A percentile compares a stretch with the other conserved stretches of the same genome.
Evolutionary conservation across 2,888 invertebrate species (phyloP).

Genomic region (Anthoptus insignis): DNA sequence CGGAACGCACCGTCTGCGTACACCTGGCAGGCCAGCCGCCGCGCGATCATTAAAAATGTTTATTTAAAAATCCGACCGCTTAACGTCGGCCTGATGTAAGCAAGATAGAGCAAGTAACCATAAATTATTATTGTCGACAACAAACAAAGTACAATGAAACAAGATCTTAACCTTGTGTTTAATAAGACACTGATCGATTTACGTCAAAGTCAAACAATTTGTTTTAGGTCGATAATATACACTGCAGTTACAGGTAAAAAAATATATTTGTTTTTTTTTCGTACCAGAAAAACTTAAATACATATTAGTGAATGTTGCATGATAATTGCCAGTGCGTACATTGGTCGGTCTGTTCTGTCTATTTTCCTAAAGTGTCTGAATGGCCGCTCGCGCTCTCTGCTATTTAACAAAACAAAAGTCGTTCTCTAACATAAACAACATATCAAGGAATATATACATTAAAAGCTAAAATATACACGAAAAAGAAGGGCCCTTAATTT

Average conservation of each 20-base stretch:
- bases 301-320: conserved; percentile 55
- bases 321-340: conserved; percentile 58
- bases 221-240: not conserved
- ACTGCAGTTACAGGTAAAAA: too few species aligned
- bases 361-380: conserved; percentile 75
- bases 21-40: conserved; percentile 81
- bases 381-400: conserved; percentile 64
- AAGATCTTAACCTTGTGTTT: conserved; percentile 25
- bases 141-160: conserved; percentile 28
- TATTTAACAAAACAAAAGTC: conserved; percentile 75
- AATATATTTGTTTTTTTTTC: too few species aligned
- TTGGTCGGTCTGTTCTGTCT: conserved; percentile 69
- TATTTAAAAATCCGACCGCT: conserved; percentile 87
- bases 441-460: conserved; percentile 63
- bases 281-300: not conserved
- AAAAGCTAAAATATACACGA: conserved; percentile 60
- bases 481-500: conserved; percentile 60
- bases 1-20: conserved; percentile 76
- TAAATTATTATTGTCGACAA: conserved; percentile 32
- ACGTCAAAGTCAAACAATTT: not conserved
- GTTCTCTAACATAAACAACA: conserved; percentile 72
- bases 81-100: conserved; percentile 66
- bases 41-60: conserved; percentile 87
- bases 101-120: conserved; percentile 61
- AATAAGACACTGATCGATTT: not conserved